Evolutionary conservation across 2,113 vertebrate species (phyloP), one percentile per base, ranked within the genome.

Genomic region (Lasiurus borealis): DNA sequence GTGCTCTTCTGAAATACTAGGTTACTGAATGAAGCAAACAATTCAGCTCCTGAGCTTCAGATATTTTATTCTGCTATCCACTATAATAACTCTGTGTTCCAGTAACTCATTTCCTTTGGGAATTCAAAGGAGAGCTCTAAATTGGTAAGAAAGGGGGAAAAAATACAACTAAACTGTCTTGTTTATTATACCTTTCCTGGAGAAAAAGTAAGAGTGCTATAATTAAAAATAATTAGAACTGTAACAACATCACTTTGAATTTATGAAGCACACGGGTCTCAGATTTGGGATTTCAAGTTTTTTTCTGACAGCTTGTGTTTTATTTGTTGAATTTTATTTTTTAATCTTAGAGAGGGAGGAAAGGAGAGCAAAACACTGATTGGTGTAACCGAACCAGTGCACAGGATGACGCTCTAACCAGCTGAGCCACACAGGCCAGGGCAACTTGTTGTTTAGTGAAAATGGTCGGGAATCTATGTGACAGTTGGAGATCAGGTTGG

Each of bases 11-110:
- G 81, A 92, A 95, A 75, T 29, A 15, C 72, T 89, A 85, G 34
- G 69, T 72, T 71, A 85, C 68, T 59, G 85, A 88, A 82, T 18
- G 62, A 91, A 90, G 69, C 25, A 87, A 88, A 72, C 85, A 62
- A 54, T 16, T 16, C 71, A 92, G 46, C 25, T n/a, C 59, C 18
- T 59, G 27, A 57, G 81, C 44, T n/a, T 66, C 12, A 21, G 29
- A 48, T 82, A 64, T 82, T 83, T 90, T 72, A 68, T 71, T 96
- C 88, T 88, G 34, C 85, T 16, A 44, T 82, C 31, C 13, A 50
- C 72, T 52, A 4, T 52, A 88, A 6, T 52, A 88, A 88, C 34
- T 71, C 93, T 94, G 19, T 77, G 68, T 66, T 82, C 85, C 44
- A 80, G 52, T 81, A 87, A 82, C 16, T 31, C 36, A 80, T 78